A percentile compares a stretch with the other conserved stretches of the same genome.
Conservation (phyloP, 1,140 invertebrate species). For the Lamellibrachia luymesi region DNA sequence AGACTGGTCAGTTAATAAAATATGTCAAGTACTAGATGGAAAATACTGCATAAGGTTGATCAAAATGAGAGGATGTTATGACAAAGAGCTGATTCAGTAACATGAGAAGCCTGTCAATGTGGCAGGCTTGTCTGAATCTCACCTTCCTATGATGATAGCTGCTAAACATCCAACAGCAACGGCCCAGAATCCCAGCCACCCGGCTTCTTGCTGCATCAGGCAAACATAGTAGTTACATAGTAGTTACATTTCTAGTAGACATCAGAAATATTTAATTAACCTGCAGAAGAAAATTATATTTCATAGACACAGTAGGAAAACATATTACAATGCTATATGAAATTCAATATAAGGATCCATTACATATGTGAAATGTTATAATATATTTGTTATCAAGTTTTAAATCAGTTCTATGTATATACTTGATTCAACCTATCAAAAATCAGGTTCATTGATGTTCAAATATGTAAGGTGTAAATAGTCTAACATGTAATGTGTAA, state of each 20-base stretch:
- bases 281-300: too few species aligned
- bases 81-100: not conserved
- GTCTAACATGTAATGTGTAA: too few species aligned
- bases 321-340: too few species aligned
- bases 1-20: not conserved
- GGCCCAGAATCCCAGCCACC: slow-evolving; percentile 44
- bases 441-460: too few species aligned
- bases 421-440: too few species aligned
- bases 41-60: not conserved
- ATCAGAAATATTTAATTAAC: too few species aligned
- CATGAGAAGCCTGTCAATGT: not conserved
- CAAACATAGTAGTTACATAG: not conserved
- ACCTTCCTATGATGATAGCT: slow-evolving; percentile 41
- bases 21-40: not conserved
- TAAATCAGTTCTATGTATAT: too few species aligned
- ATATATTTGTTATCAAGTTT: too few species aligned
- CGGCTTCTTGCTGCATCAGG: slow-evolving; percentile 38
- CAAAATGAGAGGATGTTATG: not conserved
- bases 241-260: not conserved
- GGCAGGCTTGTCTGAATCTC: slow-evolving; percentile 18
- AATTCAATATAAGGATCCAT: too few species aligned
- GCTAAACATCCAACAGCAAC: slow-evolving; percentile 39
- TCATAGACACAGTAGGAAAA: too few species aligned
- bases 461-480: too few species aligned
- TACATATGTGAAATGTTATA: too few species aligned